Evolutionary conservation across 2,797 vertebrate species (phyloP).

Genomic region (Perodicticus potto): DNA sequence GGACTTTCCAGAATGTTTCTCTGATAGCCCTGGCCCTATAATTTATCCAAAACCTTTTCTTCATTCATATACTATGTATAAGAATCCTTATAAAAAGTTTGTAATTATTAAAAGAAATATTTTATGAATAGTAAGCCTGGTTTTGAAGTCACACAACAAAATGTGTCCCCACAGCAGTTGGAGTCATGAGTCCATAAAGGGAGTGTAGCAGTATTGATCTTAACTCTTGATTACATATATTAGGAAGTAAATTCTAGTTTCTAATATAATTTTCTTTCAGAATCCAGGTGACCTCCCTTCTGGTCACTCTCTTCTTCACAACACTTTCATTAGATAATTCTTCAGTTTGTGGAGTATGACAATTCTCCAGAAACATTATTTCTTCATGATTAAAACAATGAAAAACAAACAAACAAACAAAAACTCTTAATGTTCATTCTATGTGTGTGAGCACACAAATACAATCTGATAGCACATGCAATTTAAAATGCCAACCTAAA

Average conservation of each 20-base stretch:
- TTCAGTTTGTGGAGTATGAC: neutral
- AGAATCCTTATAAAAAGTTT: neutral
- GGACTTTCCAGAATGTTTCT: neutral
- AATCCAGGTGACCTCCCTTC: neutral
- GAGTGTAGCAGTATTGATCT: neutral
- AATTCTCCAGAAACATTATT: neutral
- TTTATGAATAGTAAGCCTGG: neutral
- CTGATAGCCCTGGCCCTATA: neutral
- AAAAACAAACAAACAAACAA: neutral
- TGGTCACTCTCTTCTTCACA: neutral
- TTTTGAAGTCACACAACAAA: neutral
- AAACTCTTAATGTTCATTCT: neutral
- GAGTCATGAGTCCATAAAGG: neutral
- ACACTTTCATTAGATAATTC: neutral
- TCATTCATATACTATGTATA: neutral
- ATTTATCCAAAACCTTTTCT: neutral
- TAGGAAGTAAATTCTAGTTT: neutral
- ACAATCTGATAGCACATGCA: neutral
- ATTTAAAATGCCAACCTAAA: neutral
- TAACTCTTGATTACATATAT: neutral
- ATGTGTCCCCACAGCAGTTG: neutral
- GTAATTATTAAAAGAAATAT: neutral
- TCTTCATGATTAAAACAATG: neutral
- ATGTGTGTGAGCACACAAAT: neutral
- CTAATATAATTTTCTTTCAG: neutral